Evolutionary conservation across 2,113 vertebrate species (phyloP), one percentile per base, ranked within the genome.

Genomic region (Microcebus lehilahytsara): DNA sequence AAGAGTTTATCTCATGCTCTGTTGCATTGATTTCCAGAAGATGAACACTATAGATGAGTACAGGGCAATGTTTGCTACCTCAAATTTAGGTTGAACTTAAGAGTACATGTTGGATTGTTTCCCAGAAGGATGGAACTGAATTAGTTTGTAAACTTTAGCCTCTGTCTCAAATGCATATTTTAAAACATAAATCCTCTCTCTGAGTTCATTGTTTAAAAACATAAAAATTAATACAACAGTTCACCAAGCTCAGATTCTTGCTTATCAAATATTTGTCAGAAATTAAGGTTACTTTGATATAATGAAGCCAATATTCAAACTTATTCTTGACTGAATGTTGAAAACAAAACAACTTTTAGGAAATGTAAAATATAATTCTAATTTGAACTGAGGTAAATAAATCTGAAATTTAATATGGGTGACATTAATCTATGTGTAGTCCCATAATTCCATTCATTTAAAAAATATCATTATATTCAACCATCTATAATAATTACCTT

Each of bases 341-440:
- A 79, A 87, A 97, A 40, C 27, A 79, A 87, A 97, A 40, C 32
- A 78, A 40, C 27, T 95, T 94, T 77, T 42, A 84, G 62, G 78
- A 91, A 91, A 85, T 34, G 51, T 17, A 20, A 93, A 67, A 53
- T 71, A 34, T 46, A 89, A 80, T 86, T 85, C 40, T 90, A 93
- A 92, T 32, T 11, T 34, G 11, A 96, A 46, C 37, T 20, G 22
- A 77, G 89, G 20, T 30, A 88, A 85, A 88, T n/a, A 95, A 89
- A 62, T 4, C 19, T 46, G 51, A 30, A 27, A 75, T 89, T 80
- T 94, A 40, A 74, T 12, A 11, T 81, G 22, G 10, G 1, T 40
- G 22, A 1, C 53, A 84, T 67, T 88, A 64, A 58, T 49, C 25
- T 95, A 10, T 27, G 19, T 23, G 9, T 51, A 40, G 37, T 42